A percentile compares a stretch with the other conserved stretches of the same genome.
phyloP scores from a whole-genome alignment of 2,113 vertebrate species.

The Phylloscopus trochilus region DNA sequence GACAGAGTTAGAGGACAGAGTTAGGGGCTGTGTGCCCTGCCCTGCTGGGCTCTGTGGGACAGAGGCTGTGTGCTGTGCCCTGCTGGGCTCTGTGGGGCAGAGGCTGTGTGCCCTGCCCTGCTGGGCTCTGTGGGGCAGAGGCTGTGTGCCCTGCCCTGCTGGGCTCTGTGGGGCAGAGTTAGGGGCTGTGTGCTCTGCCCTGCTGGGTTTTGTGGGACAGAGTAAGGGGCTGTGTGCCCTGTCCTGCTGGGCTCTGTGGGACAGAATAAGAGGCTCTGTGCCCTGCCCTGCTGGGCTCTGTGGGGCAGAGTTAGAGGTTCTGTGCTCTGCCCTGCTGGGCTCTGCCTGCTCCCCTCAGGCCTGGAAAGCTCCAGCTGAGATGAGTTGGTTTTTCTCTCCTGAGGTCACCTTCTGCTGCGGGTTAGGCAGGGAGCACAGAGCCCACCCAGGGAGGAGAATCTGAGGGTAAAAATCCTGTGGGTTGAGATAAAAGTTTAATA shows the following conservation, averaged over 20 bases:
- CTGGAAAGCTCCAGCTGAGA: not conserved
- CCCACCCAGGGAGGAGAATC: not conserved
- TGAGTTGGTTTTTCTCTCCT: rapidly evolving
- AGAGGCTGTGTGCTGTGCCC: too few species aligned
- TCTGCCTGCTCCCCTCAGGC: not conserved
- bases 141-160: not conserved
- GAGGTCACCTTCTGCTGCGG: not conserved
- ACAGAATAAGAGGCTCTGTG: conserved; percentile 81
- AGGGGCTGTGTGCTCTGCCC: conserved; percentile 7
- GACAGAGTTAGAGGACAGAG: too few species aligned
- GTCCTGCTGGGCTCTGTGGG: conserved; percentile 71
- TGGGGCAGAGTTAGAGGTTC: conserved; percentile 85
- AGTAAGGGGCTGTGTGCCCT: conserved; percentile 74
- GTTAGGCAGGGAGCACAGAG: not conserved
- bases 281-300: not conserved
- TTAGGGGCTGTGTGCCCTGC: too few species aligned
- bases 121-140: conserved; percentile 19
- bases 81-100: too few species aligned
- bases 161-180: conserved; percentile 82
- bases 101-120: too few species aligned
- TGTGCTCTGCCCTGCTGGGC: not conserved
- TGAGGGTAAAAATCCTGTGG: not conserved
- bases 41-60: too few species aligned
- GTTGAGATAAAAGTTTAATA: not conserved
- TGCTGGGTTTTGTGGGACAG: conserved; percentile 69